These are phyloP conservation scores for Mastigias papua DNA, from an alignment of 30 jellyfish, hydroid and myxozoan species.

Conservation along the genomic window DNA sequence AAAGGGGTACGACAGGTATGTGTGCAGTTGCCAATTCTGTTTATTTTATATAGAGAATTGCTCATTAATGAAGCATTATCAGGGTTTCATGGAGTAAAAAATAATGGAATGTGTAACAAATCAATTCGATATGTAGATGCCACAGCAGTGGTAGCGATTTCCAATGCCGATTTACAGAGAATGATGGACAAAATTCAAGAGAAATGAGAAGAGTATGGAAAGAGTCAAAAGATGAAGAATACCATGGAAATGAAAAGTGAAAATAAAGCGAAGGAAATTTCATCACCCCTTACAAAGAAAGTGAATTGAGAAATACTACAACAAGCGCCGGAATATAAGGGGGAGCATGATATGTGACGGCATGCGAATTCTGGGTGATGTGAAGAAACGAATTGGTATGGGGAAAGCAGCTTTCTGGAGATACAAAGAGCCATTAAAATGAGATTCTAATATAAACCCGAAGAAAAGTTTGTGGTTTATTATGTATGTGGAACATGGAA, in stretches of 20 bases:
- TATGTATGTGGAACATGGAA: too few relatives aligned
- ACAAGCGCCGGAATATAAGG: not conserved
- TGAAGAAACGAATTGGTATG: not conserved
- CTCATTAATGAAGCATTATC: not conserved
- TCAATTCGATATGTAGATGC: conserved; percentile 34
- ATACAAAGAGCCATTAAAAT: not conserved
- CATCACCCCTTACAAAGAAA: not conserved
- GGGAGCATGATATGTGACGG: not conserved
- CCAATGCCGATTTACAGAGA: not conserved
- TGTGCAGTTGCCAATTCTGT: conserved; percentile 1
- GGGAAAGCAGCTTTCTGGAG: not conserved
- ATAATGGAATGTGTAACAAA: not conserved
- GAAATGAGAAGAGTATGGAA: conserved; percentile 22
- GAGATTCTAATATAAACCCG: not conserved
- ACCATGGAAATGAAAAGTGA: conserved; percentile 27
- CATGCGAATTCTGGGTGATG: not conserved
- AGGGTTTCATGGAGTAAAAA: conserved; percentile 3
- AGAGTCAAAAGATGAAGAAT: not conserved
- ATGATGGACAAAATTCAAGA: conserved; percentile 10
- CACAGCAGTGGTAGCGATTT: conserved; percentile 4
- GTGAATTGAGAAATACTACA: not conserved
- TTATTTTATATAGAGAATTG: not conserved
- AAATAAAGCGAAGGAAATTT: not conserved
- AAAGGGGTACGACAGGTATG: conserved; percentile 56
- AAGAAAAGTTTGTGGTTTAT: not conserved